phyloP scores from a whole-genome alignment of 1,140 invertebrate genomes.

The Melipona quadrifasciata region DNA sequence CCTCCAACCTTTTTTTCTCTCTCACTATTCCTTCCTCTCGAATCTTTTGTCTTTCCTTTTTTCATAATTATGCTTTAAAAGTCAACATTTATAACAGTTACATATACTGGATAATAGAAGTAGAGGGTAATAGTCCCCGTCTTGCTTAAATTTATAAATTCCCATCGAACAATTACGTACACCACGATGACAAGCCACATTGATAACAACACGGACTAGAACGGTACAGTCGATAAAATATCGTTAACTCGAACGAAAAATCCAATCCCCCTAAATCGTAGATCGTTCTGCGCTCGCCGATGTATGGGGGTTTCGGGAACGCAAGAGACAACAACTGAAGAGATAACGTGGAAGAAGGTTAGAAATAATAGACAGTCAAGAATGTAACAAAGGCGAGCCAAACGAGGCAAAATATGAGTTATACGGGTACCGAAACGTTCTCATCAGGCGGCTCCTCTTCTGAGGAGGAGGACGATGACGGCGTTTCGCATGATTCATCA shows the following conservation, averaged over 20 bases:
- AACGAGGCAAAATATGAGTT: slow-evolving; percentile 14
- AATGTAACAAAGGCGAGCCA: background rate
- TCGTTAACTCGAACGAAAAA: background rate
- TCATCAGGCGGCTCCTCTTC: no score
- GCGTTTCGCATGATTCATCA: no score
- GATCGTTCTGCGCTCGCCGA: slow-evolving; percentile 59
- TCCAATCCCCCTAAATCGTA: background rate
- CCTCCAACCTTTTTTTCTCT: background rate
- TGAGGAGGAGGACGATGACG: no score
- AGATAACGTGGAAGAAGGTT: background rate
- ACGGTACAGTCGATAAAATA: background rate
- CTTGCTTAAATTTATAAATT: no score
- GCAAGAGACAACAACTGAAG: background rate
- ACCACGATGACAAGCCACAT: background rate
- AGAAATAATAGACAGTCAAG: background rate
- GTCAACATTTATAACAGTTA: background rate
- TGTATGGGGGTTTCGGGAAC: background rate
- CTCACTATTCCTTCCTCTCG: background rate
- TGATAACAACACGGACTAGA: background rate
- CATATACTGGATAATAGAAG: background rate
- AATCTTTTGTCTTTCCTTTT: background rate
- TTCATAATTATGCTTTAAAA: background rate
- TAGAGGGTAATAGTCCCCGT: background rate
- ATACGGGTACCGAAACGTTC: no score
- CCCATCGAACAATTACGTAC: background rate